Evolutionary conservation across 1,140 invertebrate species (phyloP), one percentile per base, ranked within the genome.

Genomic region (Bombus impatiens): DNA sequence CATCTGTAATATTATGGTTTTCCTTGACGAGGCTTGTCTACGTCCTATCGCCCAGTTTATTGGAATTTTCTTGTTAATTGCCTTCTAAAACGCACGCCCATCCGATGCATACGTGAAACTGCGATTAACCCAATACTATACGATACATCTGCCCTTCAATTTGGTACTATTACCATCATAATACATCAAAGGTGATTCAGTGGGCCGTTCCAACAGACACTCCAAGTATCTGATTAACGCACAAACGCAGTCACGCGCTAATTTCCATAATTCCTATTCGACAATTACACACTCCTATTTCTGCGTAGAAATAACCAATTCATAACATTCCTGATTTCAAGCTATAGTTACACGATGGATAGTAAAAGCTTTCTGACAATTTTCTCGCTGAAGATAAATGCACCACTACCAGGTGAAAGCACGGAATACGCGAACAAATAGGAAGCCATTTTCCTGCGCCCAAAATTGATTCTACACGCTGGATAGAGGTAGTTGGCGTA

Each of bases 391-490:
- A 15, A 32, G n/a, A 67, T 67, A 67, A 67, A 67, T 67, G 28
- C 65, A 67, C n/a, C n/a, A n/a, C n/a, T 28, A n/a, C 59, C 28
- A 62, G 18, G 32, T 22, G 67, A 68, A 37, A 68, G 67, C 18
- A 10, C 9, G 9, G 35, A 67, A 15, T 8, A 67, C n/a, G 67
- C 18, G 35, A 37, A 68, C 67, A 68, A 67, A 68, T 35, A 68
- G 67, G 35, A 12, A 68, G 35, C 35, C 35, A 37, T 68, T 32
- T 32, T 18, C 62, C 22, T 35, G 35, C 18, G 3, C 67, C 53
- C 40, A 82, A 59, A 76, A 82, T 76, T 82, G 80, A 75, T 75
- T 82, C 37, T 42, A 82, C 53, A 40, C 28, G 74, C 6, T n/a
- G 62, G 18, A 13, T 13, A 37, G 44, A 57, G 59, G 53, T 32